phyloP scores from a whole-genome alignment of 2,113 vertebrate species.

The Forbesichthys agassizii region DNA sequence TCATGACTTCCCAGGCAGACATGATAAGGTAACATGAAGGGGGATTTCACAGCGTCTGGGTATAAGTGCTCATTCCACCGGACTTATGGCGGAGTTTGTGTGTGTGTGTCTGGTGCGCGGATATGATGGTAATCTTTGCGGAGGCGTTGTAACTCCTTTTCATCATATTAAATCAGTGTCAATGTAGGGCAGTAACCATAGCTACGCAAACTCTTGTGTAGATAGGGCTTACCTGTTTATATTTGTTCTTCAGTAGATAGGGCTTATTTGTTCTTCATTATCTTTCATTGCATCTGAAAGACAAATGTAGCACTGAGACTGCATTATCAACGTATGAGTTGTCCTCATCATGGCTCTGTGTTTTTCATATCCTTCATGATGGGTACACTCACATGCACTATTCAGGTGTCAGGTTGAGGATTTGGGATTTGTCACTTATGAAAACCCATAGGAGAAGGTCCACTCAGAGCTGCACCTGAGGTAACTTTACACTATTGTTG shows the following conservation, averaged over 20 bases:
- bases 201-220: background rate
- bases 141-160: background rate
- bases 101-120: background rate
- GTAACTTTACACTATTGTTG: conserved; percentile 40
- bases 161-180: conserved; percentile 10
- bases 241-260: background rate
- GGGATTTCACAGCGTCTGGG: background rate
- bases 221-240: background rate
- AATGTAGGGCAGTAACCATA: background rate
- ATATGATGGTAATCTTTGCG: background rate
- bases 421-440: conserved; percentile 34
- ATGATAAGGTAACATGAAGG: background rate
- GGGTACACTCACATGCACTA: conserved; percentile 10
- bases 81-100: background rate
- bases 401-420: conserved; percentile 40
- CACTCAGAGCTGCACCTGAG: conserved; percentile 15
- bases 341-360: no score
- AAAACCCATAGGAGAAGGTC: conserved; percentile 11
- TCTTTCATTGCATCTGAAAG: background rate
- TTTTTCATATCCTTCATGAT: no score
- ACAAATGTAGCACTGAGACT: background rate
- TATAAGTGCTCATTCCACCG: background rate
- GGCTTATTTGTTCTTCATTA: background rate
- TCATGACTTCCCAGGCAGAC: background rate
- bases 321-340: background rate